These are phyloP conservation scores for Meteorus sp. DNA, from an alignment of 1,140 invertebrate species.

Conservation along the genomic window DNA sequence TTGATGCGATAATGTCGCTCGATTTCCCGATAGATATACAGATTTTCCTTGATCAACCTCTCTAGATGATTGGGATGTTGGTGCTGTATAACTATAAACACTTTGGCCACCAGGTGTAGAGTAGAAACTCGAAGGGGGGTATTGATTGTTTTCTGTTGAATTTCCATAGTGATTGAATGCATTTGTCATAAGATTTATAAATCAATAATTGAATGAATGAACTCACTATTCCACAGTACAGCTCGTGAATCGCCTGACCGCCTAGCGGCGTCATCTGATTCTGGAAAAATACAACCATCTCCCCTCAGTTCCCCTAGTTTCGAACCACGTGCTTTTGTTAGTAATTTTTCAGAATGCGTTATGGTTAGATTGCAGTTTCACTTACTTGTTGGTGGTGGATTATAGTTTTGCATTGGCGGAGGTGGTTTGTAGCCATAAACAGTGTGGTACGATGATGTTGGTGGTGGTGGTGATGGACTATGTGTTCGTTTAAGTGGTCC, in stretches of 20 bases:
- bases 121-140: slow-evolving; percentile 49
- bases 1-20: slow-evolving; percentile 46
- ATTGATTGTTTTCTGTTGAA: slow-evolving; percentile 48
- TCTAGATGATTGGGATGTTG: slow-evolving; percentile 47
- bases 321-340: slow-evolving; percentile 17
- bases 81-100: slow-evolving; percentile 48
- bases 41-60: slow-evolving; percentile 50
- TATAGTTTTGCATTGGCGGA: slow-evolving; percentile 51
- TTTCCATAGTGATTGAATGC: background rate
- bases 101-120: slow-evolving; percentile 44
- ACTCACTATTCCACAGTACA: slow-evolving; percentile 81
- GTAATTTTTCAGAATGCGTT: slow-evolving; percentile 2
- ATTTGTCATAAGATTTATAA: slow-evolving; percentile 14
- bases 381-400: slow-evolving; percentile 61
- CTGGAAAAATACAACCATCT: slow-evolving; percentile 63
- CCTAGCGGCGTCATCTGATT: slow-evolving; percentile 75
- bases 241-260: slow-evolving; percentile 73
- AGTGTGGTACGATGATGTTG: slow-evolving; percentile 59
- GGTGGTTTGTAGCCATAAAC: slow-evolving; percentile 62
- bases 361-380: slow-evolving; percentile 33
- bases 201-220: no score
- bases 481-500: slow-evolving; percentile 65
- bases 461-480: slow-evolving; percentile 69
- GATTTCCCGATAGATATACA: slow-evolving; percentile 46
- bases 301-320: slow-evolving; percentile 30